phyloP scores from a whole-genome alignment of 2,797 vertebrate genomes.

The Tokudaia tokunoshimensis region DNA sequence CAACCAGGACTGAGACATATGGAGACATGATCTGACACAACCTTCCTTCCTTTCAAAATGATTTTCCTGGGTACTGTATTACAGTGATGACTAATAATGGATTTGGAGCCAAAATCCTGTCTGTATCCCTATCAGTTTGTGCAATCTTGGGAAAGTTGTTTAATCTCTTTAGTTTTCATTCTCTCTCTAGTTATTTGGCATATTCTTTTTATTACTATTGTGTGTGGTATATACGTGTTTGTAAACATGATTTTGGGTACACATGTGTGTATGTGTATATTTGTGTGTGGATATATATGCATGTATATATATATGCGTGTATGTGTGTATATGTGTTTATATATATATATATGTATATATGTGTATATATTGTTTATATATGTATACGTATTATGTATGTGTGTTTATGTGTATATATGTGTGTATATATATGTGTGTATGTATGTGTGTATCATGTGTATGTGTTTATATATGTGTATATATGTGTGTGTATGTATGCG shows the following conservation, averaged over 20 bases:
- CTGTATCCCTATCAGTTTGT: neutral
- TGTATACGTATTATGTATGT: too few relatives aligned
- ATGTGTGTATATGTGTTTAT: fast-evolving
- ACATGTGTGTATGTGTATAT: neutral
- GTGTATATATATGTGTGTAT: neutral
- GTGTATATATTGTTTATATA: neutral
- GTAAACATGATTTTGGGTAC: neutral
- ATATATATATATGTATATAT: too few relatives aligned
- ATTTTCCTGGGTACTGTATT: neutral
- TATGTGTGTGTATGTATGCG: neutral
- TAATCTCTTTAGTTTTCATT: neutral
- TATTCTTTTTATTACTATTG: neutral
- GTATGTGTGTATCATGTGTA: neutral
- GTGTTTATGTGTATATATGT: too few relatives aligned
- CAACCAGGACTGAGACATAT: neutral
- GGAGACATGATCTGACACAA: neutral
- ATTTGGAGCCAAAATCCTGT: neutral
- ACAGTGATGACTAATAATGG: neutral
- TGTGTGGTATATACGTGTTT: neutral
- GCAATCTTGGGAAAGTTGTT: neutral
- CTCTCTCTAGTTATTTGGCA: neutral
- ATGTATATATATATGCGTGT: too few relatives aligned
- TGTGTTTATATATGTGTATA: neutral
- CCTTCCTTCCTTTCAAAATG: neutral
- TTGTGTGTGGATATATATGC: neutral